A percentile compares a stretch with the other conserved stretches of the same genome.
Conservation (phyloP, 2,797 vertebrate genomes). For the Neostethus bicornis region DNA sequence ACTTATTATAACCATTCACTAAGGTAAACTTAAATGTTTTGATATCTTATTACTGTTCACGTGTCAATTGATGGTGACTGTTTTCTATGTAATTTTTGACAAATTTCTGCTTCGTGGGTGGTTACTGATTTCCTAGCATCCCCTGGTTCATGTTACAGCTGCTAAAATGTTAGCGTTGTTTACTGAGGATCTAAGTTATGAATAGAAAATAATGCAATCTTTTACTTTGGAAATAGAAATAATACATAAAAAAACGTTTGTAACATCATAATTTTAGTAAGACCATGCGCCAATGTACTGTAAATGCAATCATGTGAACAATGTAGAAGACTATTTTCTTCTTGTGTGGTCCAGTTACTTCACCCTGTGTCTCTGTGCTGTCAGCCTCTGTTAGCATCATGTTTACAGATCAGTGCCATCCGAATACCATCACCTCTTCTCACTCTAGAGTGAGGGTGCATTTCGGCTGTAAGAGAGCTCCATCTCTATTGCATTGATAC, state of each 20-base stretch:
- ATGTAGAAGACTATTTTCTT: background rate
- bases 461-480: conserved; percentile 60
- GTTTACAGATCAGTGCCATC: conserved; percentile 55
- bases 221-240: background rate
- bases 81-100: background rate
- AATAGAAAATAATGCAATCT: background rate
- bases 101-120: conserved; percentile 1
- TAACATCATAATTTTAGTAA: no score
- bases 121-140: conserved; percentile 15
- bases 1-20: no score
- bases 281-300: conserved; percentile 9
- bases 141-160: conserved; percentile 1
- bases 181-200: conserved; percentile 5
- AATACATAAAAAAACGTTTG: no score
- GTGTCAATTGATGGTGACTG: no score
- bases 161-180: conserved; percentile 1
- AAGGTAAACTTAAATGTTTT: background rate
- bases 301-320: background rate
- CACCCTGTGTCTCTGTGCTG: conserved; percentile 19
- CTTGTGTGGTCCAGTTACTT: conserved; percentile 11
- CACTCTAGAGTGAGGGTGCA: conserved; percentile 37
- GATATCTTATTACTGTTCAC: background rate
- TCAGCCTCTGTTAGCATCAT: conserved; percentile 49
- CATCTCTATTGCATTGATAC: conserved; percentile 40
- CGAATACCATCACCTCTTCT: conserved; percentile 20